Base-by-base conservation (phyloP, 2,113 vertebrate species). In the Cynocephalus volans region DNA sequence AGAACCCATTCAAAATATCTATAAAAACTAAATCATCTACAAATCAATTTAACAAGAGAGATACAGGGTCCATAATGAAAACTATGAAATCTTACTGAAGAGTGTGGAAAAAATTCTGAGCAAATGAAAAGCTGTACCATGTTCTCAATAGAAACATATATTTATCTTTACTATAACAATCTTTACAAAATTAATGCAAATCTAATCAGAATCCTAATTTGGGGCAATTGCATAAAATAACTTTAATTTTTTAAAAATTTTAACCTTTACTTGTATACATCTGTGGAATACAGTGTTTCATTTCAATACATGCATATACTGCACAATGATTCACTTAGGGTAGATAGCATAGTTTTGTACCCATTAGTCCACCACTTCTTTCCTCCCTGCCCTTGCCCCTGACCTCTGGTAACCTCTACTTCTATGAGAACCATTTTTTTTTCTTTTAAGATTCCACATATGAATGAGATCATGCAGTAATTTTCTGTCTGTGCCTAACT, bases 151-250 rank as follows among this genome's bases (percentile, higher is more conserved):
- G 31, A 88, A 70, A 54, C n/a, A 60, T 5, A 60, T 26, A 60
- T 65, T 50, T 86, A 81, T 72, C 56, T 94, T 72, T 87, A 77
- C 23, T 54, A 28, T 8, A 75, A 12, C 14, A 23, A 65, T 72
- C 45, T 10, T 88, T 67, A 41, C 50, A 81, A 80, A 96, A 95
- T 79, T 75, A 76, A 76, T 87, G 26, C 23, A 91, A 70, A 41
- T 75, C 31, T 31, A 54, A 54, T n/a, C 21, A 95, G n/a, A 93
- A 84, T 95, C 18, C 6, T 76, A 95, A 73, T 75, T 67, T 95
- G 93, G 69, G 69, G 26, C 26, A 96, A 91, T 31, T 89, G 15
- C 24, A 45, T 88, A 82, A 94, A 94, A 60, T 81, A 65, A 41
- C 3, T 41, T 79, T 75, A 76, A 76, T 87, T n/a, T n/a, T n/a